Evolutionary conservation across 2,888 invertebrate species (phyloP).

Genomic region (Lithophane socia): DNA sequence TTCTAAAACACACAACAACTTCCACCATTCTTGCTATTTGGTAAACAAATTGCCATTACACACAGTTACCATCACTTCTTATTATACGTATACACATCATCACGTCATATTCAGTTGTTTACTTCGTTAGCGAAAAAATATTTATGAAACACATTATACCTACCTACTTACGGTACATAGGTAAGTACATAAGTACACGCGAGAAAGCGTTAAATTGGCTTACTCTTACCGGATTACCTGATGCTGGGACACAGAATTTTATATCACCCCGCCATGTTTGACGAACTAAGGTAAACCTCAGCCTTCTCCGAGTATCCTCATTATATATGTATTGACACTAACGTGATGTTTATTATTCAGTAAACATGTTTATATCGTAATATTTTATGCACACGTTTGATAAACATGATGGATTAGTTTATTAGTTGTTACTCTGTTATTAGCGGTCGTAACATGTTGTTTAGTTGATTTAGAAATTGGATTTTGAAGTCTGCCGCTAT

Average conservation of each 20-base stretch:
- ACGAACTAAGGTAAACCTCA: conserved; percentile 21
- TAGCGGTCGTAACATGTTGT: too few relatives aligned
- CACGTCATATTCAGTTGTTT: conserved; percentile 7
- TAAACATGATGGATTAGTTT: conserved; percentile 17
- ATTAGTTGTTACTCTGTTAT: neutral
- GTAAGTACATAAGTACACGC: neutral
- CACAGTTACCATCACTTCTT: neutral
- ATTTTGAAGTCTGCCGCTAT: neutral
- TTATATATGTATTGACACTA: conserved; percentile 49
- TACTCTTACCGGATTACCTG: conserved; percentile 44
- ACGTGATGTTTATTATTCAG: conserved; percentile 34
- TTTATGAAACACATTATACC: conserved; percentile 11
- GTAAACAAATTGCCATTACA: neutral
- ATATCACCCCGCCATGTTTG: conserved; percentile 44
- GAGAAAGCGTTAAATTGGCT: conserved; percentile 37
- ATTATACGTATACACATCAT: too few relatives aligned
- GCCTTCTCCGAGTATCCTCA: too few relatives aligned
- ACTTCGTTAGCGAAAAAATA: conserved; percentile 24
- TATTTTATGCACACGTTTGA: conserved; percentile 20
- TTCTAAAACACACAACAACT: neutral
- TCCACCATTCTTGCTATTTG: neutral
- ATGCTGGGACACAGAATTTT: conserved; percentile 51
- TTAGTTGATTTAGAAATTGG: conserved; percentile 20
- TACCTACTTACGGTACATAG: neutral
- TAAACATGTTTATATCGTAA: conserved; percentile 34